Evolutionary conservation across 1,140 invertebrate genomes (phyloP).

Genomic region (Panagrolaimus sp.): DNA sequence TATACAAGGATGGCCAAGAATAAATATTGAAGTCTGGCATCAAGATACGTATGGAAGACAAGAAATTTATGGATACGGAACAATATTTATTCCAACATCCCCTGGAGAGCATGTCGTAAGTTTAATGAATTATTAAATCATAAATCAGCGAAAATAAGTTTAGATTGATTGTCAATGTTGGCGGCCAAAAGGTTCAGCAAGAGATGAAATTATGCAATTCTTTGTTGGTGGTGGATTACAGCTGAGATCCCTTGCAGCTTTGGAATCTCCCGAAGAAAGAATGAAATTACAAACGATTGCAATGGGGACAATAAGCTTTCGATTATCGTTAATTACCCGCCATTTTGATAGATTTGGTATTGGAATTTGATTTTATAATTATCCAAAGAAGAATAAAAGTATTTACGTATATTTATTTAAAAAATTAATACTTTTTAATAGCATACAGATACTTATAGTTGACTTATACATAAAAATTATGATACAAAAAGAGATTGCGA

Average conservation of each 20-base stretch:
- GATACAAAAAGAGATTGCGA: too few species aligned
- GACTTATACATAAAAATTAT: too few species aligned
- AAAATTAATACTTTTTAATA: too few species aligned
- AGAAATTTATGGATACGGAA: constrained; percentile 78
- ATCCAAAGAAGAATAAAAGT: too few species aligned
- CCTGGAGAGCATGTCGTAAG: constrained; percentile 70
- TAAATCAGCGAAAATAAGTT: not conserved
- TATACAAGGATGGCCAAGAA: constrained; percentile 77
- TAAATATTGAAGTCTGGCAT: constrained; percentile 75
- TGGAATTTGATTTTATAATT: too few species aligned
- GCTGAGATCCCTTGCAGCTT: constrained; percentile 67
- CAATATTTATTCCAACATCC: constrained; percentile 71
- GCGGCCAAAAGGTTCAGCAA: constrained; percentile 68
- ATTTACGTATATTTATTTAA: too few species aligned
- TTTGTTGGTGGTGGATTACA: constrained; percentile 71
- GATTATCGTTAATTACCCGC: constrained; percentile 69
- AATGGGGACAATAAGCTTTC: constrained; percentile 70
- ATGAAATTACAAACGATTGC: constrained; percentile 72
- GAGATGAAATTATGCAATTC: constrained; percentile 67
- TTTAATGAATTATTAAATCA: not conserved
- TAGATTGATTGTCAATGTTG: constrained; percentile 74
- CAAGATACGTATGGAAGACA: constrained; percentile 71
- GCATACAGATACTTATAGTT: too few species aligned
- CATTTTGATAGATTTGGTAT: constrained; percentile 78
- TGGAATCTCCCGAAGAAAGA: constrained; percentile 69